Conservation (phyloP, 2,113 vertebrate genomes). For the Melanerpes formicivorus region DNA sequence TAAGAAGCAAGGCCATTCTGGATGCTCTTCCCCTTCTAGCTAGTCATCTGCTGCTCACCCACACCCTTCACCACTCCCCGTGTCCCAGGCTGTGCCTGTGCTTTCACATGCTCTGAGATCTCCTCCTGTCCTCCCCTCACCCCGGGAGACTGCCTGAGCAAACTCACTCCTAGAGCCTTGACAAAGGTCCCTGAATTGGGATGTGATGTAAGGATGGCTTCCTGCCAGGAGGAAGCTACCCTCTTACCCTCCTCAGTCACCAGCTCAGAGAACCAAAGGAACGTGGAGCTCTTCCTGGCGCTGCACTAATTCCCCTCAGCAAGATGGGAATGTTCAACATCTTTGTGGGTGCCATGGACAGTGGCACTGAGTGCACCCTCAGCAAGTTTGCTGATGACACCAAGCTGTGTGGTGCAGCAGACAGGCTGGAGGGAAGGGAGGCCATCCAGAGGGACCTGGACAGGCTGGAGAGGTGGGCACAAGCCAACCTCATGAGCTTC, state of each 20-base stretch:
- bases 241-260: not conserved
- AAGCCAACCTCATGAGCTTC: too few species aligned
- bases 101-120: slow-evolving; percentile 17
- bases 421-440: too few species aligned
- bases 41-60: slow-evolving; percentile 52
- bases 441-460: too few species aligned
- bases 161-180: not conserved
- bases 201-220: not conserved
- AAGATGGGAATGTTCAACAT: too few species aligned
- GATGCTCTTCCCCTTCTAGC: not conserved
- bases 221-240: not conserved
- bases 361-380: too few species aligned
- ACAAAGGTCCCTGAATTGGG: not conserved
- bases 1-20: not conserved
- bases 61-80: slow-evolving; percentile 43
- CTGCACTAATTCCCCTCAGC: not conserved
- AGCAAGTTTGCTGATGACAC: too few species aligned
- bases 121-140: not conserved
- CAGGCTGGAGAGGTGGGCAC: too few species aligned
- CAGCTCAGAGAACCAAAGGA: not conserved
- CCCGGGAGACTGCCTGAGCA: not conserved
- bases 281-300: not conserved
- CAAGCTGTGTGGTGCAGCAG: too few species aligned
- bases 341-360: too few species aligned
- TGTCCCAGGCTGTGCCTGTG: slow-evolving; percentile 46